Evolutionary conservation across 2,797 vertebrate species (phyloP).

Genomic region (Pangasius sanitwongsei): DNA sequence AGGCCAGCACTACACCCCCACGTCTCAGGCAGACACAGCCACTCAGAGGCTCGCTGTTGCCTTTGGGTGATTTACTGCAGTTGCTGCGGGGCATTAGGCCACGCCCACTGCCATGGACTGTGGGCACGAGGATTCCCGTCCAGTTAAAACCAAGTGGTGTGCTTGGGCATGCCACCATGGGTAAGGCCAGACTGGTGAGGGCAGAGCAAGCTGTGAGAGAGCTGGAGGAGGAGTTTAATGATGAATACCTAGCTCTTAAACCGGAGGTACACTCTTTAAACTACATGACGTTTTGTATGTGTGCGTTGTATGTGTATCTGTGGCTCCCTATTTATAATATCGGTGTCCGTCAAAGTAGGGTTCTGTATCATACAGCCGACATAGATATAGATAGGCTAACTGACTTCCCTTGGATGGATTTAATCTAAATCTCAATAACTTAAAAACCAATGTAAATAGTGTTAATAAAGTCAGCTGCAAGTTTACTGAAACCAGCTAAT

Average conservation of each 20-base stretch:
- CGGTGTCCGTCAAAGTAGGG: background rate
- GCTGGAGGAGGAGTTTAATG: slow-evolving; percentile 76
- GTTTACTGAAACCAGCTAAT: background rate
- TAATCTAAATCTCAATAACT: background rate
- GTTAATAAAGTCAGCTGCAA: background rate
- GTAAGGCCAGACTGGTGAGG: slow-evolving; percentile 48
- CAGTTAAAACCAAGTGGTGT: slow-evolving; percentile 52
- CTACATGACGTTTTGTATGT: background rate
- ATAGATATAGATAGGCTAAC: background rate
- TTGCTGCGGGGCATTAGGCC: slow-evolving; percentile 68
- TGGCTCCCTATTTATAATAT: background rate
- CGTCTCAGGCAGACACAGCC: slow-evolving; percentile 43
- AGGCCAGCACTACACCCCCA: slow-evolving; percentile 38
- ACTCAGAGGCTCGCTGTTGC: slow-evolving; percentile 52
- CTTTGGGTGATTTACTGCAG: slow-evolving; percentile 70
- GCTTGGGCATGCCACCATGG: background rate
- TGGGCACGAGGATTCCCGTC: slow-evolving; percentile 75
- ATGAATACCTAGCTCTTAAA: slow-evolving; percentile 72
- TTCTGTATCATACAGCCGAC: background rate
- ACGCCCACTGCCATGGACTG: slow-evolving; percentile 58
- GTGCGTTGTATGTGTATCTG: slow-evolving; percentile 3
- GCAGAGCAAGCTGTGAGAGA: slow-evolving; percentile 69
- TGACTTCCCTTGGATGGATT: background rate
- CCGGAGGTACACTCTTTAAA: slow-evolving; percentile 66
- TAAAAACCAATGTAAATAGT: background rate